A percentile compares a stretch with the other conserved stretches of the same genome.
Conservation (phyloP, 1,140 invertebrate species). For the Sitophilus oryzae region DNA sequence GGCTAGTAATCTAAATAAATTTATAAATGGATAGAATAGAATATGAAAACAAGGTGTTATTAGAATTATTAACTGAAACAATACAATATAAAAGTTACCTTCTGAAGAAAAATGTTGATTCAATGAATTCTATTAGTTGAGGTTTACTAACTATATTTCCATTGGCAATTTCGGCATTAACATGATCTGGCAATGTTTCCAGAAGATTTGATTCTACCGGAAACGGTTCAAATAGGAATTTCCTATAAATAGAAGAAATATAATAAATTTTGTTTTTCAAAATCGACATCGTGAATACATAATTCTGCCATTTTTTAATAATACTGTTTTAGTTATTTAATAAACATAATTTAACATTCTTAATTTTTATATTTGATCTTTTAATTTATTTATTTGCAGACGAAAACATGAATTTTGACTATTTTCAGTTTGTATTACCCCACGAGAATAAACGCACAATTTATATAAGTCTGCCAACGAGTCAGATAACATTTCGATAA, state of each 20-base stretch:
- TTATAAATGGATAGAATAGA: not conserved
- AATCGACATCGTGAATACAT: too few relatives aligned
- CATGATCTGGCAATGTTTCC: constrained; percentile 88
- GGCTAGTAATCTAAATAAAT: constrained; percentile 59
- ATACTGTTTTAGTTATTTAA: too few relatives aligned
- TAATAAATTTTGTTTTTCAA: not conserved
- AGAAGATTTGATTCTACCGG: constrained; percentile 95
- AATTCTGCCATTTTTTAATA: too few relatives aligned
- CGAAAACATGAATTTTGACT: too few relatives aligned
- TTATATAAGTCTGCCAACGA: too few relatives aligned
- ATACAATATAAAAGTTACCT: constrained; percentile 49
- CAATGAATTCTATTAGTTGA: constrained; percentile 93
- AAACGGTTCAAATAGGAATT: constrained; percentile 98
- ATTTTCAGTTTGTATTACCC: too few relatives aligned
- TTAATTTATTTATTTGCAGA: too few relatives aligned
- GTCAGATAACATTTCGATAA: too few relatives aligned
- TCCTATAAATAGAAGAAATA: constrained; percentile 41
- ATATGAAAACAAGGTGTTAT: not conserved
- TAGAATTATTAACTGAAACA: not conserved
- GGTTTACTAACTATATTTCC: constrained; percentile 90
- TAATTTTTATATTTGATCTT: too few relatives aligned
- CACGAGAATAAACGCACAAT: too few relatives aligned
- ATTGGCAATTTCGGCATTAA: constrained; percentile 96
- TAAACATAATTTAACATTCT: too few relatives aligned
- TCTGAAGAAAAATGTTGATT: constrained; percentile 98